These are phyloP conservation scores for Enteromius paludinosus DNA, from an alignment of 2,797 vertebrate species.

Conservation along the genomic window DNA sequence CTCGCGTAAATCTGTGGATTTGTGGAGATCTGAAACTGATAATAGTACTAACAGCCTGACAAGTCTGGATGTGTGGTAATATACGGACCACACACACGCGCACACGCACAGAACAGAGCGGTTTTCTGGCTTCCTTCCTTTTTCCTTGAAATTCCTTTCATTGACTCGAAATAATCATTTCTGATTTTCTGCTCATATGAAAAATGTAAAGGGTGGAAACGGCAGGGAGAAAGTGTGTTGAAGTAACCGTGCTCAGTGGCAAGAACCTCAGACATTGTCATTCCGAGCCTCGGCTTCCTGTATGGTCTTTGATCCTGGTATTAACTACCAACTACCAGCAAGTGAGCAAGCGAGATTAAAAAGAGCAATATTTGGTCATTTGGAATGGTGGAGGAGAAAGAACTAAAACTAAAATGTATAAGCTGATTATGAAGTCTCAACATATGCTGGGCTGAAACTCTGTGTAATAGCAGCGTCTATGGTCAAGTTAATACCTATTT, in stretches of 20 bases:
- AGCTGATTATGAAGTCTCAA: slow-evolving; percentile 78
- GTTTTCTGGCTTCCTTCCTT: background rate
- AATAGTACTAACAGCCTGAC: slow-evolving; percentile 72
- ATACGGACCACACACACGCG: slow-evolving; percentile 65
- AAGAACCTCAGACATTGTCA: slow-evolving; percentile 73
- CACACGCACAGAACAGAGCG: background rate
- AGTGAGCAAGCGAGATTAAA: slow-evolving; percentile 65
- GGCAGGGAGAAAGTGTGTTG: background rate
- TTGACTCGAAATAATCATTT: background rate
- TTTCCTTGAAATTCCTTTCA: background rate
- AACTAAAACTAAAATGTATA: slow-evolving; percentile 68
- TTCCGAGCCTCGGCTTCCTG: slow-evolving; percentile 72
- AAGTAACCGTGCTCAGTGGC: slow-evolving; percentile 1
- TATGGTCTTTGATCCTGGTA: slow-evolving; percentile 52
- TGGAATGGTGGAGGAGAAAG: slow-evolving; percentile 63
- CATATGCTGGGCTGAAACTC: slow-evolving; percentile 77
- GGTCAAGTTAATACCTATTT: slow-evolving; percentile 76
- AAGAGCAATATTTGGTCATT: slow-evolving; percentile 74
- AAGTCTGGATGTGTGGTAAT: slow-evolving; percentile 67
- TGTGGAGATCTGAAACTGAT: slow-evolving; percentile 77
- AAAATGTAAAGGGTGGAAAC: background rate
- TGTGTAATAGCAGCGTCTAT: slow-evolving; percentile 68
- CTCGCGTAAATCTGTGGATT: slow-evolving; percentile 79
- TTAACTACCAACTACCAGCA: slow-evolving; percentile 37
- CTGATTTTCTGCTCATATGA: background rate